Conservation (phyloP, 2,113 vertebrate species). For the Prietella phreatophila region DNA sequence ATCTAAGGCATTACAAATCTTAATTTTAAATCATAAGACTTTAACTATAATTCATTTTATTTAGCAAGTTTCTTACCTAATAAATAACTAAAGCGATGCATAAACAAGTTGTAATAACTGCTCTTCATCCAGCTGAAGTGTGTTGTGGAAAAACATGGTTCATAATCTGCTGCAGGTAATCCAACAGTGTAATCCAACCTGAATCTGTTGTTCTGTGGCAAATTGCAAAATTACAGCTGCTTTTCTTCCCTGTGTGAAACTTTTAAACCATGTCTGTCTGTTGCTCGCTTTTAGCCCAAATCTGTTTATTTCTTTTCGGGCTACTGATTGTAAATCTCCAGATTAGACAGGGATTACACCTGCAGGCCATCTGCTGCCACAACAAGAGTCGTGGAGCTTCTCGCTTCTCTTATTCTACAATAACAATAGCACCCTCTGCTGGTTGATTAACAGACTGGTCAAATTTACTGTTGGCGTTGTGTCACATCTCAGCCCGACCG, state of each 20-base stretch:
- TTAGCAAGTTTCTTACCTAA: constrained; percentile 60
- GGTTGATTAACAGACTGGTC: neutral
- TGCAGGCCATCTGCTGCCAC: constrained; percentile 41
- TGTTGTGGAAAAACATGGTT: constrained; percentile 52
- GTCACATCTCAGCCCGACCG: too few relatives aligned
- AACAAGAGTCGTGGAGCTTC: neutral
- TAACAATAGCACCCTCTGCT: constrained; percentile 25
- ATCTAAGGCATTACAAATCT: neutral
- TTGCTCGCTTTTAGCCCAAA: neutral
- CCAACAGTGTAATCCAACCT: neutral
- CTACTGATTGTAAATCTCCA: constrained; percentile 16
- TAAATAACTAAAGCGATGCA: constrained; percentile 28
- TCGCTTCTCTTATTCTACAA: neutral
- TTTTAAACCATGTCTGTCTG: neutral
- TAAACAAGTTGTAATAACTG: constrained; percentile 48
- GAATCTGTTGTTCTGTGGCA: constrained; percentile 46
- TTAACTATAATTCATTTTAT: neutral
- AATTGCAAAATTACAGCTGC: neutral
- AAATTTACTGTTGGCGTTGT: neutral
- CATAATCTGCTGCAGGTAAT: constrained; percentile 63
- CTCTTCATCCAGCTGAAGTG: constrained; percentile 50
- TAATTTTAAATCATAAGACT: too few relatives aligned
- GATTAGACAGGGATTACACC: constrained; percentile 51
- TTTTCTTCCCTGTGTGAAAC: neutral
- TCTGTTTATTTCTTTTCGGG: neutral